Percentiles rank a stretch among this genome's conserved stretches.
Evolutionary conservation across 2,888 invertebrate genomes (phyloP).

Genomic region (Archips crataeganus): DNA sequence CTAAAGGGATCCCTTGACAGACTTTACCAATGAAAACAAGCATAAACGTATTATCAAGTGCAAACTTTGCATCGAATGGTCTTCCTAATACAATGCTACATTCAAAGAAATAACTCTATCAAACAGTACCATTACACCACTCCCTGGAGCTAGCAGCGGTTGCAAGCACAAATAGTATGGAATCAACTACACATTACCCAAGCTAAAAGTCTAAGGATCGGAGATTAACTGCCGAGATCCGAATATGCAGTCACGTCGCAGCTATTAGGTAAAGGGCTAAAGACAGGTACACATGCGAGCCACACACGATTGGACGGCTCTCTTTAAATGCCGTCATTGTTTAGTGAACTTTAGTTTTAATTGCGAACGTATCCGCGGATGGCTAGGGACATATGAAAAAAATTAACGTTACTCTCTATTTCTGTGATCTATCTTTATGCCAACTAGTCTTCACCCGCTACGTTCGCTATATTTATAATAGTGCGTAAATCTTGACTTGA

Average conservation of each 20-base stretch:
- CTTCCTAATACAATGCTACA: conserved; percentile 7
- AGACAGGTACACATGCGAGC: conserved; percentile 71
- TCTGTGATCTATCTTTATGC: too few relatives aligned
- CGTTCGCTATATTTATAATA: too few relatives aligned
- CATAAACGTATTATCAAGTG: neutral
- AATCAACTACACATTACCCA: conserved; percentile 71
- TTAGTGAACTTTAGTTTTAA: conserved; percentile 37
- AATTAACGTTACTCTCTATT: too few relatives aligned
- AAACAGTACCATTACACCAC: conserved; percentile 48
- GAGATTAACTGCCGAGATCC: conserved; percentile 70
- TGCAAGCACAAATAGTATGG: conserved; percentile 63
- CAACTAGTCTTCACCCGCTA: too few relatives aligned
- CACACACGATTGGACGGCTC: conserved; percentile 45
- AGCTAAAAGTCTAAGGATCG: conserved; percentile 54
- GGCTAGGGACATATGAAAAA: neutral
- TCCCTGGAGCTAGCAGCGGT: conserved; percentile 6
- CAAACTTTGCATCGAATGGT: neutral
- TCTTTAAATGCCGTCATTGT: conserved; percentile 34
- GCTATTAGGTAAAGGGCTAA: conserved; percentile 70
- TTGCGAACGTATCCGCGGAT: conserved; percentile 5
- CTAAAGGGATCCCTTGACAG: too few relatives aligned
- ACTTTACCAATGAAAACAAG: neutral
- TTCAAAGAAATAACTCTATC: conserved; percentile 50
- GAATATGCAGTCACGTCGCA: conserved; percentile 74
- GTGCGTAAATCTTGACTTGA: too few relatives aligned